These are phyloP conservation scores for Drosophila rufa DNA, from an alignment of 1,140 invertebrate species.

Conservation along the genomic window DNA sequence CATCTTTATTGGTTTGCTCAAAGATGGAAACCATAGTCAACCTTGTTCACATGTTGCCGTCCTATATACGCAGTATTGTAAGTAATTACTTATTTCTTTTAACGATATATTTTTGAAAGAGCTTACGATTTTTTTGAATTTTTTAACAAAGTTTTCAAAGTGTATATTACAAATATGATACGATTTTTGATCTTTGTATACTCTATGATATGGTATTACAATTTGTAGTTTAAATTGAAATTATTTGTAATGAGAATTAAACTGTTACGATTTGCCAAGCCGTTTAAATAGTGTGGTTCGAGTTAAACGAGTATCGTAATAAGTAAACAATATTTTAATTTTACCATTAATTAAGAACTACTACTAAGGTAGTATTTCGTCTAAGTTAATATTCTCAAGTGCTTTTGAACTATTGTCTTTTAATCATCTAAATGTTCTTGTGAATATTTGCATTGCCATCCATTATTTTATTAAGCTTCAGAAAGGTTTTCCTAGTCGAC, in stretches of 20 bases:
- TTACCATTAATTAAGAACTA: not conserved
- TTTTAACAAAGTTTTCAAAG: not conserved
- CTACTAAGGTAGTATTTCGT: no score
- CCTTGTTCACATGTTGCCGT: not conserved
- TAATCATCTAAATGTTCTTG: no score
- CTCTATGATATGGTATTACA: not conserved
- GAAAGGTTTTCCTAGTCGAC: no score
- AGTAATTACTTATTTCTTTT: not conserved
- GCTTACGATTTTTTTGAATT: no score
- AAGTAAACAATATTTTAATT: not conserved
- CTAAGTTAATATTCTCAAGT: no score
- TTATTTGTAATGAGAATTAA: not conserved
- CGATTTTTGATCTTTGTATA: not conserved
- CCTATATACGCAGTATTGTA: not conserved
- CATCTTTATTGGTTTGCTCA: not conserved
- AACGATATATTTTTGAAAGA: not conserved
- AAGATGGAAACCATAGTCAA: conserved; percentile 7
- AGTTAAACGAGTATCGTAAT: not conserved
- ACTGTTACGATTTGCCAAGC: no score
- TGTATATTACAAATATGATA: not conserved
- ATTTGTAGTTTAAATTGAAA: not conserved
- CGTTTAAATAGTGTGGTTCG: no score
- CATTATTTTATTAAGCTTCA: no score
- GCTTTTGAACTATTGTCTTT: no score
- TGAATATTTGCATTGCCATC: no score